Evolutionary conservation across 2,797 vertebrate species (phyloP).

Genomic region (Hozukius guyotensis): DNA sequence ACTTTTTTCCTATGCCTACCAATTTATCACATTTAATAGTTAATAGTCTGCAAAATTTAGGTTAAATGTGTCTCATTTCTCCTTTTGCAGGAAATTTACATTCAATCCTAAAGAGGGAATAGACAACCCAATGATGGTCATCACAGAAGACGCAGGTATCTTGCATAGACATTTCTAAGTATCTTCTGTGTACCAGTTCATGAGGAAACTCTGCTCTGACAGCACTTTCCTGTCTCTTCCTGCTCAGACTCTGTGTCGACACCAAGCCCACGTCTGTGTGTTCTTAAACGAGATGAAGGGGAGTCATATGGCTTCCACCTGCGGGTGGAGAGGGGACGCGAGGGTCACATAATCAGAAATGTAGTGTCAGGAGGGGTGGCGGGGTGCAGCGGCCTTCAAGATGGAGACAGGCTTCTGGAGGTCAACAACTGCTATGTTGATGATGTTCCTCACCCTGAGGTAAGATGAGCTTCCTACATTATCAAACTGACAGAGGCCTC

Average conservation of each 20-base stretch:
- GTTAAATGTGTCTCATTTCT: not conserved
- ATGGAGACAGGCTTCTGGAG: slow-evolving; percentile 90
- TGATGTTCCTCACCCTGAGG: slow-evolving; percentile 77
- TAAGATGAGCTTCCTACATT: slow-evolving; percentile 4
- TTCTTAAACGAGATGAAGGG: slow-evolving; percentile 82
- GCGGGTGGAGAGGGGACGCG: slow-evolving; percentile 56
- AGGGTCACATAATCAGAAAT: slow-evolving; percentile 83
- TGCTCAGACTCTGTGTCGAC: slow-evolving; percentile 37
- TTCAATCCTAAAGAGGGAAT: slow-evolving; percentile 96
- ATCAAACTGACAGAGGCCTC: not conserved
- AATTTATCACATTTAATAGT: too few relatives aligned
- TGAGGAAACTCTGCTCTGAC: not conserved
- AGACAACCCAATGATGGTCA: slow-evolving; percentile 91
- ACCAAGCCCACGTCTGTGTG: slow-evolving; percentile 81
- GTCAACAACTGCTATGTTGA: slow-evolving; percentile 88
- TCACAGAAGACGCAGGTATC: slow-evolving; percentile 81
- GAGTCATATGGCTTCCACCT: slow-evolving; percentile 78
- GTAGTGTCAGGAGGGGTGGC: slow-evolving; percentile 85
- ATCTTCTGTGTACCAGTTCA: not conserved
- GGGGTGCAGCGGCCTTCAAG: slow-evolving; percentile 84
- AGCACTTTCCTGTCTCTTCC: not conserved
- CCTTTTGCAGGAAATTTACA: slow-evolving; percentile 81
- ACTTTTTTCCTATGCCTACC: not conserved
- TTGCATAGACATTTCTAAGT: not conserved
- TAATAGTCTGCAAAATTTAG: not conserved